Percentiles rank a stretch among this genome's conserved stretches.
These are phyloP conservation scores for Rhagologus leucostigma DNA, from an alignment of 2,113 vertebrate genomes.

Conservation along the genomic window DNA sequence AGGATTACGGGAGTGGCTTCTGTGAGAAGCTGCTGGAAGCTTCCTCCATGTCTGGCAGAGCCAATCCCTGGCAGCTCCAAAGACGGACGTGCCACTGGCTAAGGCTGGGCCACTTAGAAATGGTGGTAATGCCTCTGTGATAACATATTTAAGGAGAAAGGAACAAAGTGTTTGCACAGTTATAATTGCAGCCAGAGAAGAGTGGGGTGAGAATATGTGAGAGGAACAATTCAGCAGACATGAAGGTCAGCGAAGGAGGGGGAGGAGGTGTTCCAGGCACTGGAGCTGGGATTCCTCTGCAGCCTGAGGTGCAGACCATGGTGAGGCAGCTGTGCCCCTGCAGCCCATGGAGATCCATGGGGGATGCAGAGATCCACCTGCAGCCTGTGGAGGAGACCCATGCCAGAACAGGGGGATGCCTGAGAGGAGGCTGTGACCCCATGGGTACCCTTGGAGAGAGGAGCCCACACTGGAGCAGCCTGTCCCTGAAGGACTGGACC, in stretches of 20 bases:
- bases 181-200: not conserved
- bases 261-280: not conserved
- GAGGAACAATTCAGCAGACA: not conserved
- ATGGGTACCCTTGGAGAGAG: not conserved
- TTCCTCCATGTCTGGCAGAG: not conserved
- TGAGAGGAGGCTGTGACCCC: not conserved
- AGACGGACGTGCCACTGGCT: rapidly evolving
- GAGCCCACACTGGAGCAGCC: not conserved
- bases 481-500: not conserved
- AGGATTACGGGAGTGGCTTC: not conserved
- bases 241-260: not conserved
- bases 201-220: not conserved
- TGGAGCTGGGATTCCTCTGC: not conserved
- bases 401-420: not conserved
- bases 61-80: not conserved
- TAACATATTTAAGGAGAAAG: not conserved
- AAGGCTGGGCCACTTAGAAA: not conserved
- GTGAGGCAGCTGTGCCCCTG: not conserved
- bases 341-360: not conserved
- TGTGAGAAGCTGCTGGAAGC: not conserved
- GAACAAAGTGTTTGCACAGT: not conserved
- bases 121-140: not conserved
- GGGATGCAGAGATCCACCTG: not conserved
- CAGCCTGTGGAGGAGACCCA: not conserved
- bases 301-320: not conserved